A percentile compares a stretch with the other conserved stretches of the same genome.
These are phyloP conservation scores for Disparrhopalites patrizii DNA, from an alignment of 2,888 invertebrate species.

Conservation along the genomic window DNA sequence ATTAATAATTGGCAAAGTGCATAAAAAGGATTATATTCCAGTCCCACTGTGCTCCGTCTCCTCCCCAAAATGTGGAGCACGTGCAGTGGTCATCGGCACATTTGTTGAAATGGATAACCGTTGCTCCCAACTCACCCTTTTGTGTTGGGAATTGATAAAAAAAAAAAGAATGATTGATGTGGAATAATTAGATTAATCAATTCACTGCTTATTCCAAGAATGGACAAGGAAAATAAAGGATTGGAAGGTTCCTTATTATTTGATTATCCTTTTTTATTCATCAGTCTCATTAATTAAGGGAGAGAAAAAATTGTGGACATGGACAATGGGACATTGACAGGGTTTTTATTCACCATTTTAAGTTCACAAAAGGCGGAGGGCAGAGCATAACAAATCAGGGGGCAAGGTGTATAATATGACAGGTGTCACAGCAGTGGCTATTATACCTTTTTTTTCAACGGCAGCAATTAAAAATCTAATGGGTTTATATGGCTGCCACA, in stretches of 20 bases:
- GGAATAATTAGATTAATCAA: slow-evolving; percentile 8
- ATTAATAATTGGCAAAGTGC: too few species aligned
- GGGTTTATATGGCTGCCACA: too few species aligned
- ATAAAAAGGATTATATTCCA: too few species aligned
- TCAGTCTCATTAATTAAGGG: neutral
- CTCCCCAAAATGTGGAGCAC: neutral
- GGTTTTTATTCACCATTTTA: neutral
- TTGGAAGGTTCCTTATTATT: neutral
- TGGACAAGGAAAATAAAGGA: neutral
- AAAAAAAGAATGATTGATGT: neutral
- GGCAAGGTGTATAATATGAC: too few species aligned
- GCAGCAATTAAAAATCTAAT: too few species aligned
- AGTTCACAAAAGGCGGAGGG: too few species aligned
- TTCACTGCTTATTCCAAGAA: neutral
- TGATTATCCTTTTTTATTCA: neutral
- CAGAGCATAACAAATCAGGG: too few species aligned
- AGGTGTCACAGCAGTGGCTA: too few species aligned
- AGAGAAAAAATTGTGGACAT: neutral
- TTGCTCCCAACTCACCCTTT: too few species aligned
- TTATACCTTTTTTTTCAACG: too few species aligned
- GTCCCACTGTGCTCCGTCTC: neutral
- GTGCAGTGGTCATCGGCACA: neutral
- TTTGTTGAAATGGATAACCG: too few species aligned
- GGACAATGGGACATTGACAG: neutral
- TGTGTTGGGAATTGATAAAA: too few species aligned